Evolutionary conservation across 2,888 invertebrate species (phyloP), one percentile per base, ranked within the genome.

Genomic region (Fissipunctia ypsillon): DNA sequence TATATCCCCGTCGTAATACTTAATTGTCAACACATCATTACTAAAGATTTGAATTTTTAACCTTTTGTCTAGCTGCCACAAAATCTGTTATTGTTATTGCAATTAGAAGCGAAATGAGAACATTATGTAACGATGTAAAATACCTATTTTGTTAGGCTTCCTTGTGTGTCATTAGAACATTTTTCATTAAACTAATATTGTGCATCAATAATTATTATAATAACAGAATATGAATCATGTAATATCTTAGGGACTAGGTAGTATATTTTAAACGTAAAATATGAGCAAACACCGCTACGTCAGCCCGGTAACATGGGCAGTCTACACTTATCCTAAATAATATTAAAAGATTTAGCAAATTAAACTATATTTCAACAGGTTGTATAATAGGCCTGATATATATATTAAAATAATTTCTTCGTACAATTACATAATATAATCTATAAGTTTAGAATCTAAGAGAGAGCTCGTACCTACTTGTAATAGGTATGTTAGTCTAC

Each of bases 401-500:
- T 73, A 74, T 83, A 81, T 78, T 81, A 78, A 81, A 84, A 84
- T 86, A 84, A 69, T 86, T 75, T 84, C 60, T 78, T 74, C 67
- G 41, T 61, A 50, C 54, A 61, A 68, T 75, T 73, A 65, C 61
- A 74, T 72, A 28, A n/a, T 54, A 65, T 75, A 67, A 67, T 75
- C 64, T 84, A 80, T 83, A 77, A 65, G 25, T 85, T 90, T 89
- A 88, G 48, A 87, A 85, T 85, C 85, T 87, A 87, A 68, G 80
- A 86, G 86, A 88, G 88, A 89, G 89, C 87, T 67, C 87, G 73
- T 83, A 84, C 73, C 76, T 83, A 85, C 67, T 79, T 72, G 76
- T 69, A 73, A 75, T 76, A 71, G 66, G 76, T 84, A 83, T 65
- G 50, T 73, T 64, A 73, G 50, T 73, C 65, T 80, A 80, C 48